These are phyloP conservation scores for Dicrostonyx torquatus DNA, from an alignment of 2,797 vertebrate species.

Conservation along the genomic window DNA sequence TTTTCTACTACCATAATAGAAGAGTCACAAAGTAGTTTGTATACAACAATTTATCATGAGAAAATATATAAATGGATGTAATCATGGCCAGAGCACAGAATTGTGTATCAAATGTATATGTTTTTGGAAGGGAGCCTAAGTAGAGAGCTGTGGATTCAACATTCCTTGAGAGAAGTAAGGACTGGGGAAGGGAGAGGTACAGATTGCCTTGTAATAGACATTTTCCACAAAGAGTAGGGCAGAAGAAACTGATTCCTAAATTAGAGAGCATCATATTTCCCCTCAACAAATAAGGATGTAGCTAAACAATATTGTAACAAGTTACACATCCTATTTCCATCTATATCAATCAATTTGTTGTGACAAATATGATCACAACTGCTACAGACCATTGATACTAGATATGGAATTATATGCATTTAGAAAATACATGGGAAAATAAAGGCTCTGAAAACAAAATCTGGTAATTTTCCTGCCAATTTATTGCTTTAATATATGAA, in stretches of 20 bases:
- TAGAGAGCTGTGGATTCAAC: not conserved
- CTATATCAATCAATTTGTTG: not conserved
- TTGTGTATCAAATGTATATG: not conserved
- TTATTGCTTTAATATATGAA: not conserved
- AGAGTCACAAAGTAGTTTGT: not conserved
- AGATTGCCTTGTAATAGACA: rapidly evolving
- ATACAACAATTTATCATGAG: not conserved
- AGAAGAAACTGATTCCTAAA: not conserved
- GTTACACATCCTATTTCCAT: not conserved
- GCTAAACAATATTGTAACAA: not conserved
- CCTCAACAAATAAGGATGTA: not conserved
- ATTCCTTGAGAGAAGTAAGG: not conserved
- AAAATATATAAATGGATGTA: not conserved
- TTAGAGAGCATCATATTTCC: not conserved
- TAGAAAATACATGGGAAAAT: not conserved
- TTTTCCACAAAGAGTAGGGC: not conserved
- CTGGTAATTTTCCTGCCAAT: not conserved
- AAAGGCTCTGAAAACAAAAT: not conserved
- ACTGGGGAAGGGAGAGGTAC: not conserved
- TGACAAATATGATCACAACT: not conserved
- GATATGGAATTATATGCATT: not conserved
- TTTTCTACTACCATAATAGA: not conserved
- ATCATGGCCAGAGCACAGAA: not conserved
- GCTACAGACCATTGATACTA: not conserved
- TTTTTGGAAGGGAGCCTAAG: not conserved